Evolutionary conservation across 2,113 vertebrate species (phyloP), one percentile per base, ranked within the genome.

Genomic region (Misgurnus mizolepis): DNA sequence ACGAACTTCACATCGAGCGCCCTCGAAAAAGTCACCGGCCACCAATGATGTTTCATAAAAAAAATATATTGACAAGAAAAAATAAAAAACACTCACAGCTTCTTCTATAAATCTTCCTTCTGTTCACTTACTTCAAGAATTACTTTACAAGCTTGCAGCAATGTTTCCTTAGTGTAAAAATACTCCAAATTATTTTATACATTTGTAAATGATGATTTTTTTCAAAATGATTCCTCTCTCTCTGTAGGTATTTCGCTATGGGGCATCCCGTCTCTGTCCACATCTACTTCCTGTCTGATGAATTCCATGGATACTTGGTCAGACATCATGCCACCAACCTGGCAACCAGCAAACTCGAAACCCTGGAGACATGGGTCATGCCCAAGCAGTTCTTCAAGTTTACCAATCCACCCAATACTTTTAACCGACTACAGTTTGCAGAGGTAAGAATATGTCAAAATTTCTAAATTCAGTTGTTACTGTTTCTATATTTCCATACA

Each of bases 231-330:
- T 4, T 69, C 62, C 0, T 90, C 88, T 81, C 45, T 80, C 89
- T 85, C 43, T 93, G 6, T 55, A 99, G 97, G 89, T 99, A 97
- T 87, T 96, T 96, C 82, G 93, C 96, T 7, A 96, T 97, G 95
- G 97, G 98, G 86, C 95, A 97, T 83, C 96, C 96, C 0, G 93
- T 96, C 15, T 97, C 98, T 0, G 92, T 99, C 87, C 96, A 99
- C 84, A 92, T 97, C 86, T 99, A 99, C 92, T 99, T 99, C 92
- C 95, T 96, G 22, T 93, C 96, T 0, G 98, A 99, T 89, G 95
- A 95, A 84, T 99, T 99, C 91, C 98, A 99, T 89, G 98, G 98
- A 81, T 99, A 98, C 89, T 91, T 99, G 79, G 89, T 99, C 84
- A 95, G 91, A 82, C 96, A 99, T 80, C 96, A 98, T 0, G 96